Evolutionary conservation across 2,888 invertebrate species (phyloP), one percentile per base, ranked within the genome.

Genomic region (Brenthis ino): DNA sequence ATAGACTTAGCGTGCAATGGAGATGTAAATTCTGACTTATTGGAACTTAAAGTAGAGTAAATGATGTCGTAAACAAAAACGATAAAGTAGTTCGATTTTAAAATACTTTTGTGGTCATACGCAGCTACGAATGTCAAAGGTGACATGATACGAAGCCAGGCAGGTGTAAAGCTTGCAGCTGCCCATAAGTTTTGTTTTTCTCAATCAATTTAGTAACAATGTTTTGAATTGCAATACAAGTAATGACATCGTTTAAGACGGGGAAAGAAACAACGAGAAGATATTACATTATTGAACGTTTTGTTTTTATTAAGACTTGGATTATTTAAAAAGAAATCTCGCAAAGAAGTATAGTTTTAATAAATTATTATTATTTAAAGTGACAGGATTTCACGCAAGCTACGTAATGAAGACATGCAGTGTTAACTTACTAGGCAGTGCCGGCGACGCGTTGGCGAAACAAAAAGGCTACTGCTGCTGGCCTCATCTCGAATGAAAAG

Each of bases 111-210:
- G 64, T 64, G 57, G 66, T 50, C 56, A 47, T 57, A 60, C 47
- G 64, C 28, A 51, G 58, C 51, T 65, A 65, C 76, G 86, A 91
- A 91, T 90, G 91, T 88, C 90, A 89, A 82, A 89, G 86, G 85
- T 86, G 84, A 85, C 82, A 81, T 76, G 79, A 81, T 77, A 79
- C 71, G 74, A 66, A 69, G 69, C 72, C 75, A 61, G 75, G 88
- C 89, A 89, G 90, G 89, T 89, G 87, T 78, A 75, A 74, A 71
- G 68, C 72, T 57, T 55, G 80, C 87, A 86, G 83, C 86, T 86
- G 87, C 83, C 67, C 74, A 70, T 67, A 50, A 66, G 58, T 66
- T 71, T 64, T 64, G 68, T 72, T 71, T 72, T 73, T 73, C 70
- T 67, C 60, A 65, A 67, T 72, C 65, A 65, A 73, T 69, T 69